Conservation (phyloP, 1,140 invertebrate genomes). For the Dendrolimus punctatus region DNA sequence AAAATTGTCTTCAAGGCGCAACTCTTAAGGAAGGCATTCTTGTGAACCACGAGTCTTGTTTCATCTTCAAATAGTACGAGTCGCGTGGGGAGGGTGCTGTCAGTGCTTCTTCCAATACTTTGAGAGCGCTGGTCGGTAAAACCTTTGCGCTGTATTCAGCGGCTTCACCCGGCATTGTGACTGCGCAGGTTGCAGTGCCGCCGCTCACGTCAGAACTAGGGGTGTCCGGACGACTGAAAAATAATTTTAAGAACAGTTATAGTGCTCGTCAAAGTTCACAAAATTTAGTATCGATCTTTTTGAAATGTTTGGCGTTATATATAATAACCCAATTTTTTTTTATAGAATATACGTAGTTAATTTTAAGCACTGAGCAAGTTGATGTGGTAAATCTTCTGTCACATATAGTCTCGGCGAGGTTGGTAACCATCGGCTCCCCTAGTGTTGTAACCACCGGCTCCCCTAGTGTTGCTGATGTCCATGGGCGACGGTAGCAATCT, state of each 20-base stretch:
- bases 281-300: no score
- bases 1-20: slow-evolving; percentile 15
- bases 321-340: no score
- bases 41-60: slow-evolving; percentile 69
- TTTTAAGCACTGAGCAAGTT: no score
- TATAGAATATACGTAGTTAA: no score
- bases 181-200: slow-evolving; percentile 51
- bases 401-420: no score
- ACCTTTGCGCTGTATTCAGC: slow-evolving; percentile 64
- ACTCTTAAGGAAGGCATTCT: slow-evolving; percentile 65
- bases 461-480: no score
- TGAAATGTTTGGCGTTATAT: no score
- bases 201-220: slow-evolving; percentile 56
- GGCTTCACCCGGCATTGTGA: slow-evolving; percentile 66
- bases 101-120: slow-evolving; percentile 61
- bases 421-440: no score
- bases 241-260: neutral
- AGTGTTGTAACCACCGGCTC: no score
- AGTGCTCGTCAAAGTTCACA: no score
- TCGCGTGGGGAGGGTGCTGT: slow-evolving; percentile 55
- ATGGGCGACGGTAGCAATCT: no score
- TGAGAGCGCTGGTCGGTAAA: slow-evolving; percentile 56
- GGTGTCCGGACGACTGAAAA: slow-evolving; percentile 59
- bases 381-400: no score
- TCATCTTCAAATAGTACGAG: slow-evolving; percentile 65